Conservation (phyloP, 2,113 vertebrate species). For the Vicugna pacos region DNA sequence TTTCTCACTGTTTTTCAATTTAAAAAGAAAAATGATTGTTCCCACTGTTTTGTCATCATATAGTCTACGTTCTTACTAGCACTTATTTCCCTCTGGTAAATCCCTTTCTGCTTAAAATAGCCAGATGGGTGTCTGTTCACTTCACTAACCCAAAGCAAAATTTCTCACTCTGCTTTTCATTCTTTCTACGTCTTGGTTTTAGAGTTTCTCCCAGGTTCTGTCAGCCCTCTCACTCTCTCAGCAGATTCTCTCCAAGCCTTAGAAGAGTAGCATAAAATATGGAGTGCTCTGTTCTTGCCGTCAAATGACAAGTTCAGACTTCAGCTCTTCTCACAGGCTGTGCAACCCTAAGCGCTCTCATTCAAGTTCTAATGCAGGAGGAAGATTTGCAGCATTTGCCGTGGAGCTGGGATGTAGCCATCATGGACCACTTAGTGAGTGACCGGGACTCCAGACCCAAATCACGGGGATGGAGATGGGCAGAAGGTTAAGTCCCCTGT, state of each 20-base stretch:
- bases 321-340: background rate
- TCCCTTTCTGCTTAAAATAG: background rate
- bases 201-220: background rate
- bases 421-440: background rate
- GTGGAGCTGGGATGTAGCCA: background rate
- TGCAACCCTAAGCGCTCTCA: background rate
- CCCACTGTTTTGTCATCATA: background rate
- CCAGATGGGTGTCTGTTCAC: background rate
- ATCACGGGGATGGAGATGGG: background rate
- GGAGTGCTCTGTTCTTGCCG: background rate
- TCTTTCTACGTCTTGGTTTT: background rate
- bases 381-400: background rate
- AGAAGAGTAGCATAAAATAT: background rate
- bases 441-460: background rate
- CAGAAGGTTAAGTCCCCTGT: background rate
- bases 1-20: background rate
- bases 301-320: background rate
- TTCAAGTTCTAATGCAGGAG: background rate
- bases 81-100: background rate
- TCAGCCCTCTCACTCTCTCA: background rate
- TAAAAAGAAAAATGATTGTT: background rate
- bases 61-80: background rate
- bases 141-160: background rate
- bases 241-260: background rate
- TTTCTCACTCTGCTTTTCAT: background rate